These are phyloP conservation scores for Drosophila percnosoma DNA, from an alignment of 2,888 invertebrate genomes.

Conservation along the genomic window DNA sequence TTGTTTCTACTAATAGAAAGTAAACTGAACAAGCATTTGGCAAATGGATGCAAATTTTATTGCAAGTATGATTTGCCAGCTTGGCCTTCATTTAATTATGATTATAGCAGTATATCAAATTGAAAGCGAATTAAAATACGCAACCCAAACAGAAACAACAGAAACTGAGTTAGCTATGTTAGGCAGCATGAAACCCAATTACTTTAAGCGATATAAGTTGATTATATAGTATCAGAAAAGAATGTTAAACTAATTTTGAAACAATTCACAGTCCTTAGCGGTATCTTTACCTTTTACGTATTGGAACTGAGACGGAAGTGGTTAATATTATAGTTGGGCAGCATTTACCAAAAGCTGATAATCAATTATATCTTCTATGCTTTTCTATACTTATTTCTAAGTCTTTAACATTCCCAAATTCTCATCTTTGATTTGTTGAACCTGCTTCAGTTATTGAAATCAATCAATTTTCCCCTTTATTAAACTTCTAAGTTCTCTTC, in stretches of 20 bases:
- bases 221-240: background rate
- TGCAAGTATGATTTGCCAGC: background rate
- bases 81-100: background rate
- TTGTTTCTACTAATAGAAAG: background rate
- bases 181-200: background rate
- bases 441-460: background rate
- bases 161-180: accelerated
- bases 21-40: background rate
- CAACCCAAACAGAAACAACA: background rate
- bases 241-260: background rate
- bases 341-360: too few species aligned
- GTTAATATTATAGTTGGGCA: too few species aligned
- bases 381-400: background rate
- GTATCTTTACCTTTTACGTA: too few species aligned
- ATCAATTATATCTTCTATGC: too few species aligned
- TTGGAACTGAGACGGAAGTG: too few species aligned
- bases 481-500: background rate
- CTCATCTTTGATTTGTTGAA: background rate
- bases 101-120: background rate
- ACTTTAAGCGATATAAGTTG: background rate
- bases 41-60: background rate
- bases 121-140: background rate
- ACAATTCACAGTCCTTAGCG: too few species aligned
- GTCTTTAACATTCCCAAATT: background rate
- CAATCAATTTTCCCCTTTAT: accelerated